These are phyloP conservation scores for Pelosia muscerda DNA, from an alignment of 2,888 invertebrate species.

Conservation along the genomic window DNA sequence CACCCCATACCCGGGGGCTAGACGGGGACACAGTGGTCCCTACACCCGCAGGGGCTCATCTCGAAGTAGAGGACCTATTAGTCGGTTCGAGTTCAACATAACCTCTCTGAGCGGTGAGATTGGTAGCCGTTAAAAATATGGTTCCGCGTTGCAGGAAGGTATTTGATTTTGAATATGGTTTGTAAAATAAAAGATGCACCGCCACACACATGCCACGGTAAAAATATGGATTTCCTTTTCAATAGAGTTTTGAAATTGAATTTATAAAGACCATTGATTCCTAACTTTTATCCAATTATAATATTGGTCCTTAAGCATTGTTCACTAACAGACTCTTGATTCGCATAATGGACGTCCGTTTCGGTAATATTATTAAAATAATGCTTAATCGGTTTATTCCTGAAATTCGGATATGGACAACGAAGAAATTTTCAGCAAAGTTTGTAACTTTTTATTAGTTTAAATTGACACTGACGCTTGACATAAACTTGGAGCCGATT, in stretches of 20 bases:
- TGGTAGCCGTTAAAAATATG: no score
- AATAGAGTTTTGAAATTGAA: background rate
- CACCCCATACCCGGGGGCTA: no score
- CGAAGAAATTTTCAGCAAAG: slow-evolving; percentile 5
- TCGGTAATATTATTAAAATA: slow-evolving; percentile 23
- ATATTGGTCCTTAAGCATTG: slow-evolving; percentile 25
- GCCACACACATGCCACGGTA: background rate
- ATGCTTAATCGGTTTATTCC: background rate
- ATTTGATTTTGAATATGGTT: background rate
- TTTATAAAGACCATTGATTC: background rate
- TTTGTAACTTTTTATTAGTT: slow-evolving; percentile 1
- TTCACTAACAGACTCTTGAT: slow-evolving; percentile 29
- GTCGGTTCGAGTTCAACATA: no score
- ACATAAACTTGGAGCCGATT: background rate
- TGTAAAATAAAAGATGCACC: no score
- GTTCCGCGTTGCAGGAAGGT: background rate
- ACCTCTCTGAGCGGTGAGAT: no score
- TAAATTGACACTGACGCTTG: background rate
- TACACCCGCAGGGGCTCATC: no score
- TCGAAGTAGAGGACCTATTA: no score
- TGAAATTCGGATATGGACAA: slow-evolving; percentile 3
- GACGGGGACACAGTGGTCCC: no score
- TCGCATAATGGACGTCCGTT: slow-evolving; percentile 24
- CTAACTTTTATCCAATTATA: background rate
- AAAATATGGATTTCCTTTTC: background rate